Conservation (phyloP, 2,888 invertebrate genomes). For the Branchellion lobata region DNA sequence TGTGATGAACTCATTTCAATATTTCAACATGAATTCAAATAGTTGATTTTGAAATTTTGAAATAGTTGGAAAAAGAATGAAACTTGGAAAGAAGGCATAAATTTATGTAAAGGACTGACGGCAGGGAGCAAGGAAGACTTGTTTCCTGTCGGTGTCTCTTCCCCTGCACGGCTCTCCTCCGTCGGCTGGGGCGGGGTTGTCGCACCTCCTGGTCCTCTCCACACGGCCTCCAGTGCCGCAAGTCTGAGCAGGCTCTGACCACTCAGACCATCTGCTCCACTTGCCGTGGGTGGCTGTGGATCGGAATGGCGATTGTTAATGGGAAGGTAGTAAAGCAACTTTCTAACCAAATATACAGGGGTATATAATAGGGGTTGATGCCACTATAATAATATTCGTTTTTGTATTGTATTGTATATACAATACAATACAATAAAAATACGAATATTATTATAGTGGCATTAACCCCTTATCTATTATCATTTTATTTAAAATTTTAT, state of each 20-base stretch:
- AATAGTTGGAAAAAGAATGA: background rate
- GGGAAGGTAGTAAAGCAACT: background rate
- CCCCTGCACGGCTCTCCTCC: conserved; percentile 53
- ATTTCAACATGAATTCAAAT: background rate
- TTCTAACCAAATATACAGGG: too few species aligned
- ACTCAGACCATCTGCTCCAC: conserved; percentile 51
- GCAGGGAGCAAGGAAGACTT: conserved; percentile 18
- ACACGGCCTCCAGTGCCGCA: conserved; percentile 45
- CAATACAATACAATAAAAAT: too few species aligned
- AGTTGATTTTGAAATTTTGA: background rate
- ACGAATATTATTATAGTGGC: too few species aligned
- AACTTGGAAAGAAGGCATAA: background rate
- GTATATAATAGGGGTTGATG: too few species aligned
- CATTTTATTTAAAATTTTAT: too few species aligned
- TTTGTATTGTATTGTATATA: too few species aligned
- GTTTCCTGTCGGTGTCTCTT: conserved; percentile 36
- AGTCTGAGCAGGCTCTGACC: conserved; percentile 47
- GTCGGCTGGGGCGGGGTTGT: conserved; percentile 51
- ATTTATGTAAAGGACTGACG: conserved; percentile 28
- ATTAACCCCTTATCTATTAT: too few species aligned
- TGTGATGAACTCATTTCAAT: background rate
- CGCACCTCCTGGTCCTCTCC: conserved; percentile 46
- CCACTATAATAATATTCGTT: too few species aligned
- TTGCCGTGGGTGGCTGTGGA: conserved; percentile 48
- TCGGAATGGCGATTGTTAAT: background rate